Base-by-base conservation (phyloP, 2,797 vertebrate species). In the Mergus octosetaceus region DNA sequence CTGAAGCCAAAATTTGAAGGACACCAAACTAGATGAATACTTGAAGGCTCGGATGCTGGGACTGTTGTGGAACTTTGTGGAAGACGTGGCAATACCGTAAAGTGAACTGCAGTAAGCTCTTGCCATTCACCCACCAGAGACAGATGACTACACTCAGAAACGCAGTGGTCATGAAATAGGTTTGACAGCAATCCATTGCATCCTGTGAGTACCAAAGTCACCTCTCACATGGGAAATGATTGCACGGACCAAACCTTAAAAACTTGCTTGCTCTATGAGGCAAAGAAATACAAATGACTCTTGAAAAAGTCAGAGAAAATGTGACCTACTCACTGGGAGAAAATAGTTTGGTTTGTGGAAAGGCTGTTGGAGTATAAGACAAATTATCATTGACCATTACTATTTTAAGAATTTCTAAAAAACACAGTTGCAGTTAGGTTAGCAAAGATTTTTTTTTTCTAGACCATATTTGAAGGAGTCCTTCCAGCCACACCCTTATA, bases 1-100 rank as follows among this genome's bases (percentile, higher is more conserved):
- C 32, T n/a, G 66, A 70, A 88, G 32, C 15, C 0, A 0, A 0
- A 45, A 12, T 82, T 62, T 83, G 79, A 76, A 73, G 15, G 62
- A 71, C 38, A 28, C 25, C 13, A 18, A 8, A 32, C 17, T 38
- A 43, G 41, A 49, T 32, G 54, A 18, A 20, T 54, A 39, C 15
- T 43, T 85, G 56, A 32, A 57, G 45, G 41, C 34, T 85, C 4
- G 6, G 19, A 18, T n/a, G 13, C 15, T 68, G 54, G 38, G 39
- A 34, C 28, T 72, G 22, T 69, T 6, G 15, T 32, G 27, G 54
- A 74, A 39, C 20, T 19, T 6, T 62, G 43, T 38, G 17, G n/a
- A 91, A 89, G 66, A 21, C 0, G 3, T 47, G 43, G 24, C 21
- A 53, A 22, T 60, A 71, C 11, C 21, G 39, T 71, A 75, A 56